Evolutionary conservation across 2,113 vertebrate genomes (phyloP), one percentile per base, ranked within the genome.

Genomic region (Willisornis vidua): DNA sequence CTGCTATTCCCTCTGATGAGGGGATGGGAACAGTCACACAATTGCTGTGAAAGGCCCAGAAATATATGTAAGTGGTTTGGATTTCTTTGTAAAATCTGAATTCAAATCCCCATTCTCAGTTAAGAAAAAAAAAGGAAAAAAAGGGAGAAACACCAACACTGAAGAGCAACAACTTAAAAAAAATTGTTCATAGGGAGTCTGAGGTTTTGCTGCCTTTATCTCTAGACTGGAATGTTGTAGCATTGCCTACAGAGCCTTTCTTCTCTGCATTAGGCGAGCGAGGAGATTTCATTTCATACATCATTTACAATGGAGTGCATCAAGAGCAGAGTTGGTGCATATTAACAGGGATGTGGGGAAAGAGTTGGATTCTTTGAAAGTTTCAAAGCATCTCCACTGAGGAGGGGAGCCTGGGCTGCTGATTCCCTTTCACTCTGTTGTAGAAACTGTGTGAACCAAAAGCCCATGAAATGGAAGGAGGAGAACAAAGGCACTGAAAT

Each of bases 251-350:
- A 90, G 94, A 97, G 95, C 80, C 93, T 96, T 97, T 97, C 94
- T 96, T 95, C 89, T 87, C 89, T 84, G 93, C 93, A 96, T 97
- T 96, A 97, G 91, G 84, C 48, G 31, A 94, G 94, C 57, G 10
- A 96, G 80, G 95, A 96, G 96, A 95, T 97, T 97, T 96, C 94
- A 96, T 97, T 96, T 96, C 96, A 97, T 97, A 97, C 96, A 97
- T 96, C 96, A 97, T 97, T 97, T 96, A 97, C 95, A 97, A 84
- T 92, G 94, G 93, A 93, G 80, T 68, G 93, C 79, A 88, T 96
- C 94, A 78, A 70, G 95, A 95, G 89, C 91, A 72, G 94, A 74
- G 95, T 67, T 24, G 10, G 95, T 92, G 95, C 93, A 92, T 94
- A 94, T 94, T 96, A 97, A 96, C 89, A 68, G 94, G 70, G 86